Conservation (phyloP, 92 coral and sea anemone genomes). For the Metridium senile region DNA sequence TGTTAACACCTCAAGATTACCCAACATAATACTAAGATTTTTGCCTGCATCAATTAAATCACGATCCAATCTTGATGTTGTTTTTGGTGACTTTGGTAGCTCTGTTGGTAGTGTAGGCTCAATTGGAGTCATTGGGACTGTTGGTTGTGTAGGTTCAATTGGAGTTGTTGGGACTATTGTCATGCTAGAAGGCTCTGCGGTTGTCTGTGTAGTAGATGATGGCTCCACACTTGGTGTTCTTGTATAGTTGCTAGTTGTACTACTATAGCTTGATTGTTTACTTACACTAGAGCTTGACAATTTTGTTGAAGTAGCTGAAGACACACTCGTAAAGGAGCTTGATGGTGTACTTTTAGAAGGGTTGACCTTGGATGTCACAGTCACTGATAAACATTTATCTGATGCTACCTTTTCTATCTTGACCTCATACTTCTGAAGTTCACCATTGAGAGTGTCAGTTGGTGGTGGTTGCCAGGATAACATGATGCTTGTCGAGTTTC, state of each 20-base stretch:
- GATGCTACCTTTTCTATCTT: constrained; percentile 10
- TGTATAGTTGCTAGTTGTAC: not conserved
- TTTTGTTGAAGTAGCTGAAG: not conserved
- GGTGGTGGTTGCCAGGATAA: constrained; percentile 67
- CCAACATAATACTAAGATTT: constrained; percentile 18
- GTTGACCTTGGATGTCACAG: not conserved
- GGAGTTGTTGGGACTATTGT: not conserved
- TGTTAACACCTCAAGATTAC: constrained; percentile 49
- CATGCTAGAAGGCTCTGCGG: not conserved
- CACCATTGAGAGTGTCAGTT: constrained; percentile 47
- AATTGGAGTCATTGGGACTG: not conserved
- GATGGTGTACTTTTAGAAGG: not conserved
- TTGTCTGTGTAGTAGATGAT: not conserved
- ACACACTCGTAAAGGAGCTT: constrained; percentile 1
- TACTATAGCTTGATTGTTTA: constrained; percentile 14
- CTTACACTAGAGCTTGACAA: constrained; percentile 2
- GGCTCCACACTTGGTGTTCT: not conserved
- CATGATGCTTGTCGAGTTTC: constrained; percentile 45
- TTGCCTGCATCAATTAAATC: constrained; percentile 32
- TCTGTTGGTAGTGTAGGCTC: constrained; percentile 22
- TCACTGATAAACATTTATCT: not conserved
- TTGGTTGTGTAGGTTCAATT: constrained; percentile 20
- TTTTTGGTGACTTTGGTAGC: constrained; percentile 1
- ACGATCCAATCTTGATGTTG: not conserved
- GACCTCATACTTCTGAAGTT: constrained; percentile 36